Evolutionary conservation across 2,797 vertebrate species (phyloP).

Genomic region (Lepus townsendii): DNA sequence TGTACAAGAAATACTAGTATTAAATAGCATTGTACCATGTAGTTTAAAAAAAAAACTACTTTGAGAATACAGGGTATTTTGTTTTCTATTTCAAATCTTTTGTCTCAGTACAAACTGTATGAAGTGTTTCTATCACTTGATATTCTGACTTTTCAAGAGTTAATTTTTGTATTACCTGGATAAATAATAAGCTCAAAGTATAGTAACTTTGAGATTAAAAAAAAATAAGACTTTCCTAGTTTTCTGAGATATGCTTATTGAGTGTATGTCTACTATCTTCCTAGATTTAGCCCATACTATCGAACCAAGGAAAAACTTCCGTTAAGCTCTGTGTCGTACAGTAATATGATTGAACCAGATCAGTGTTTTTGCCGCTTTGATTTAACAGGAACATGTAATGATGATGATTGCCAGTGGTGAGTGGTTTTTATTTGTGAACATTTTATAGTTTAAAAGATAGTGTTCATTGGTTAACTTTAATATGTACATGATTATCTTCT

Average conservation of each 20-base stretch:
- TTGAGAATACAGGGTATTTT: constrained; percentile 29
- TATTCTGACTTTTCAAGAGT: constrained; percentile 30
- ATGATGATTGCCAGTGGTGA: constrained; percentile 96
- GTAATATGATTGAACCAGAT: constrained; percentile 94
- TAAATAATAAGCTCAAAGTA: constrained; percentile 34
- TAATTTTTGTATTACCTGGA: constrained; percentile 34
- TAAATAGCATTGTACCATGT: constrained; percentile 5
- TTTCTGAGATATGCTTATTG: background rate
- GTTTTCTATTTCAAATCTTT: constrained; percentile 23
- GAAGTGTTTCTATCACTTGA: constrained; percentile 3
- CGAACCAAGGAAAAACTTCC: constrained; percentile 97
- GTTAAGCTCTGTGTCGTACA: constrained; percentile 95
- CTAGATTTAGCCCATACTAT: constrained; percentile 98
- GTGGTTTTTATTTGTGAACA: constrained; percentile 75
- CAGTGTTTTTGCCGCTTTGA: constrained; percentile 97
- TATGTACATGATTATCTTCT: constrained; percentile 53
- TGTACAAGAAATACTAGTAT: constrained; percentile 45
- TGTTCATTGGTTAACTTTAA: constrained; percentile 62
- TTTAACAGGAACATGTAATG: constrained; percentile 97
- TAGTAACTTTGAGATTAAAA: constrained; percentile 51
- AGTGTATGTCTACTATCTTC: constrained; percentile 10
- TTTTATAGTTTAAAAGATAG: background rate
- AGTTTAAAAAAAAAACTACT: background rate
- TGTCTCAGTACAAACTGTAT: background rate
- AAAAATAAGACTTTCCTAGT: background rate